A percentile compares a stretch with the other conserved stretches of the same genome.
Conservation (phyloP, 2,113 vertebrate genomes). For the Vombatus ursinus region DNA sequence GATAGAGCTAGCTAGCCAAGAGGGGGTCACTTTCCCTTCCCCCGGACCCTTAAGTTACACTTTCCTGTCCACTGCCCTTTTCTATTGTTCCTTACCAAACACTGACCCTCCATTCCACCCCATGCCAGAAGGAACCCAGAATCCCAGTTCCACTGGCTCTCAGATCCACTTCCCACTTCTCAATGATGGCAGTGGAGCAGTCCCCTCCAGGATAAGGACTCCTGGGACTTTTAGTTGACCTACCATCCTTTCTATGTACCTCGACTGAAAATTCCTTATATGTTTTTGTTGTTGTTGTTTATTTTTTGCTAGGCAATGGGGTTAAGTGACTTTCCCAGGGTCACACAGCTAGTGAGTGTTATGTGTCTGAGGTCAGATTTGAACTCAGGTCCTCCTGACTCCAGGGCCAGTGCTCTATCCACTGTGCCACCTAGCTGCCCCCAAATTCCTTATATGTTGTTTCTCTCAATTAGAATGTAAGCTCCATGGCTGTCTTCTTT, state of each 20-base stretch:
- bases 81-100: no score
- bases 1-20: neutral
- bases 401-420: no score
- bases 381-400: no score
- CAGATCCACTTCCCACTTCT: neutral
- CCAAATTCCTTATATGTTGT: neutral
- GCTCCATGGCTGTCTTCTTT: neutral
- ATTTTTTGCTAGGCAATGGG: no score
- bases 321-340: no score
- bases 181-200: neutral
- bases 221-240: neutral
- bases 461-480: neutral
- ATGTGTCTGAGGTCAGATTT: no score
- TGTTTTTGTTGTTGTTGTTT: neutral
- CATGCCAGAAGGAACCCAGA: neutral
- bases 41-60: neutral
- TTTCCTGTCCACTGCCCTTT: neutral
- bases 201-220: neutral
- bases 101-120: neutral
- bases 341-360: no score
- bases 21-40: neutral
- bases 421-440: no score
- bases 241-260: neutral
- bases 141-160: neutral
- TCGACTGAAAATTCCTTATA: neutral